Evolutionary conservation across 2,888 invertebrate genomes (phyloP).

Genomic region (Drosophila kokeensis): DNA sequence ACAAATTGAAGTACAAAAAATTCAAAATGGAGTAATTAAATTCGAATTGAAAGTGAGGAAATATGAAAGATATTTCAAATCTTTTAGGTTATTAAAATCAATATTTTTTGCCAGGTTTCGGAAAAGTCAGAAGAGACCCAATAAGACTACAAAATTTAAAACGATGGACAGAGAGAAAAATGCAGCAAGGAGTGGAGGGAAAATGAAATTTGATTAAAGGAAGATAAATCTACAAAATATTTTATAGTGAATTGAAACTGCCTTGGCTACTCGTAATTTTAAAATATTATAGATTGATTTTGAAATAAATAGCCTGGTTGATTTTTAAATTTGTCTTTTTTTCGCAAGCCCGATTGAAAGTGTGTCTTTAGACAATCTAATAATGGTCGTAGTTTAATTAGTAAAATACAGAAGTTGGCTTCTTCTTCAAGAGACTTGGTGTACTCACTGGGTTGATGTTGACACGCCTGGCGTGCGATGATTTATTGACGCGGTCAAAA

Average conservation of each 20-base stretch:
- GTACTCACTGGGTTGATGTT: constrained; percentile 30
- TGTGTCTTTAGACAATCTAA: too few relatives aligned
- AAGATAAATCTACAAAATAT: neutral
- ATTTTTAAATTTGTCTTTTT: neutral
- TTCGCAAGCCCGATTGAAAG: neutral
- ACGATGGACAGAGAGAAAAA: accelerated
- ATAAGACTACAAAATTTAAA: neutral
- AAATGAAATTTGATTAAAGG: neutral
- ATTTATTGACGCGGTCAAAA: constrained; percentile 86
- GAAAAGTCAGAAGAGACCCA: neutral
- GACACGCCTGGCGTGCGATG: constrained; percentile 82
- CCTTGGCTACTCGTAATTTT: neutral
- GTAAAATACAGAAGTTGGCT: neutral
- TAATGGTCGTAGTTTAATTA: neutral
- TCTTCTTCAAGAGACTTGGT: neutral
- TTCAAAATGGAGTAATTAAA: neutral
- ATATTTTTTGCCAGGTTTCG: too few relatives aligned
- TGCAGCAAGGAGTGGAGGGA: accelerated
- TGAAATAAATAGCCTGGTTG: neutral
- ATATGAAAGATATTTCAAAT: neutral
- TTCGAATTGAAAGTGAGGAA: neutral
- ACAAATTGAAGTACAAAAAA: neutral
- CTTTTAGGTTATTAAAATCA: neutral
- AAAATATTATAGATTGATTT: neutral
- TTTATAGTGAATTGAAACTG: neutral